phyloP scores from a whole-genome alignment of 2,888 invertebrate genomes.

The Heliconius aoede region DNA sequence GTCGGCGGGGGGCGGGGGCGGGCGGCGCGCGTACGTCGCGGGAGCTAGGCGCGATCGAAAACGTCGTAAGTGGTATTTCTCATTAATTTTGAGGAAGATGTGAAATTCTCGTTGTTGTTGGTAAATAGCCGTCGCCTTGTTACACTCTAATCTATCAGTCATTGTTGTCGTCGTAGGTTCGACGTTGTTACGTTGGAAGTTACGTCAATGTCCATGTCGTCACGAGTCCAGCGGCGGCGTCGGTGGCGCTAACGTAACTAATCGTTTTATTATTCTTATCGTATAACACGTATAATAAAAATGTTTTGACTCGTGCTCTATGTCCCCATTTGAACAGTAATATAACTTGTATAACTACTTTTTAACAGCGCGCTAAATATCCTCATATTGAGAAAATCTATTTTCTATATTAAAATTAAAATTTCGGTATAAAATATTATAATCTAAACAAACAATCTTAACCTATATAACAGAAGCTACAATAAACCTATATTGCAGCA shows the following conservation, averaged over 20 bases:
- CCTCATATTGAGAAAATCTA: neutral
- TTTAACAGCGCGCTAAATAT: neutral
- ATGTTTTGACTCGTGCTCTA: conserved; percentile 19
- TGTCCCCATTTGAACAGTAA: conserved; percentile 32
- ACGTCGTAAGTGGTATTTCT: conserved; percentile 76
- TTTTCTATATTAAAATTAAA: neutral
- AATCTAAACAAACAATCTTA: conserved; percentile 19
- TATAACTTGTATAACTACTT: conserved; percentile 19
- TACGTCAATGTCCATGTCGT: conserved; percentile 45
- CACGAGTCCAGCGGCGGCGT: conserved; percentile 15
- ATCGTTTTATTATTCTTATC: conserved; percentile 39
- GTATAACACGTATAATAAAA: conserved; percentile 27
- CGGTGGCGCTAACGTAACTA: conserved; percentile 31
- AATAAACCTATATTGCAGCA: conserved; percentile 33
- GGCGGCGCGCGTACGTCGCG: conserved; percentile 69
- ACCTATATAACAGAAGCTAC: conserved; percentile 30
- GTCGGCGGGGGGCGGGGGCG: conserved; percentile 54
- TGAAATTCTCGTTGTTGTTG: conserved; percentile 72
- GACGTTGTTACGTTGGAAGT: conserved; percentile 44
- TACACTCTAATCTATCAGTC: conserved; percentile 56
- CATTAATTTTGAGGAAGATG: conserved; percentile 82
- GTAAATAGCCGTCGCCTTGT: conserved; percentile 71
- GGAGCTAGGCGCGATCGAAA: conserved; percentile 72
- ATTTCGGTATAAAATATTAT: neutral
- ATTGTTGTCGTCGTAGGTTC: conserved; percentile 46